Conservation (phyloP, 2,888 invertebrate genomes). For the Athalia rosae region DNA sequence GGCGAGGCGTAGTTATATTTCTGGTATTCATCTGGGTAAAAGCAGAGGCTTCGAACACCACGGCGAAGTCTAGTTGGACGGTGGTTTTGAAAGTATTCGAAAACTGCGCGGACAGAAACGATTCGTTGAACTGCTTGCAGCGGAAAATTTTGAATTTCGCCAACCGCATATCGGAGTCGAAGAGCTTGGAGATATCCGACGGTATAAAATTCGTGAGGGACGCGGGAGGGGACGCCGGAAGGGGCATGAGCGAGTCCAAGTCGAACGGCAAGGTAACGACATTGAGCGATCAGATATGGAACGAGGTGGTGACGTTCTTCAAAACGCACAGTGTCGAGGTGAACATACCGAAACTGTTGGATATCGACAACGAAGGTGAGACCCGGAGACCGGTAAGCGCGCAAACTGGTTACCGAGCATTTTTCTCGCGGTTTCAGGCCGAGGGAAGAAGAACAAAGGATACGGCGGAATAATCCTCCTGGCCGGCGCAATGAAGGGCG, state of each 20-base stretch:
- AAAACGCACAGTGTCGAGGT: slow-evolving; percentile 79
- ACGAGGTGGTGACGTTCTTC: slow-evolving; percentile 77
- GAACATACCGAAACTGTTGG: slow-evolving; percentile 67
- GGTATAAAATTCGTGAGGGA: slow-evolving; percentile 78
- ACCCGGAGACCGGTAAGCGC: background rate
- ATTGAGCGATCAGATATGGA: slow-evolving; percentile 78
- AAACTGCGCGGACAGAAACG: slow-evolving; percentile 79
- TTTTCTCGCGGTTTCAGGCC: slow-evolving; percentile 65
- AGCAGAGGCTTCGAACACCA: slow-evolving; percentile 69
- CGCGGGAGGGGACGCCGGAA: slow-evolving; percentile 51
- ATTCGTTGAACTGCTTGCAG: slow-evolving; percentile 83
- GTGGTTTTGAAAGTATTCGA: slow-evolving; percentile 77
- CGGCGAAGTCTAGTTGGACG: slow-evolving; percentile 74
- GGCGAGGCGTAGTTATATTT: slow-evolving; percentile 47
- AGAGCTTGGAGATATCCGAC: slow-evolving; percentile 78
- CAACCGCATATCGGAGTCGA: slow-evolving; percentile 80
- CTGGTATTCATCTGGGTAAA: slow-evolving; percentile 42
- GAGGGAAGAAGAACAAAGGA: slow-evolving; percentile 81
- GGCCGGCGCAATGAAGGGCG: slow-evolving; percentile 85
- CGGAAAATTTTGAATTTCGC: slow-evolving; percentile 81
- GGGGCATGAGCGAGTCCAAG: slow-evolving; percentile 49
- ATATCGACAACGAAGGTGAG: slow-evolving; percentile 35
- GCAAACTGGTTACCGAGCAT: background rate
- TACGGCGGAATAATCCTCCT: slow-evolving; percentile 83
- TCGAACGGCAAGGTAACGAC: slow-evolving; percentile 68